Evolutionary conservation across 2,113 vertebrate genomes (phyloP).

Genomic region (Illadopsis cleaveri): DNA sequence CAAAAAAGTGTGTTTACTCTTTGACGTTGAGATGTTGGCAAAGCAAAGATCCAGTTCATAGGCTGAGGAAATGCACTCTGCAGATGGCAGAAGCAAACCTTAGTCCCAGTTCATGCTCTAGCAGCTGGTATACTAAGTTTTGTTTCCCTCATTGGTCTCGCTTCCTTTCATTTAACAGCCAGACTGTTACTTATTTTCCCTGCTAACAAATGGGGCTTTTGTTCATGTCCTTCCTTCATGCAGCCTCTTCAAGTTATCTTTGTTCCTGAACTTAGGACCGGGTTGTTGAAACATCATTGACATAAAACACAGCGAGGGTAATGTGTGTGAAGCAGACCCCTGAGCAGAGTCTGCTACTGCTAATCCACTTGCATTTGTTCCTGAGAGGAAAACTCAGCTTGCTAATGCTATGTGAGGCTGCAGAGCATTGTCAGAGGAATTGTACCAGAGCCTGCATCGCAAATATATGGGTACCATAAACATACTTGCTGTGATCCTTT

Average conservation of each 20-base stretch:
- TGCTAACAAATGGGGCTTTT: constrained; percentile 19
- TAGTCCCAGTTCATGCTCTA: background rate
- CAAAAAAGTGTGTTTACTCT: background rate
- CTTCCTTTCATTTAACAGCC: constrained; percentile 28
- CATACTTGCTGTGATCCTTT: background rate
- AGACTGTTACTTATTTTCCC: constrained; percentile 19
- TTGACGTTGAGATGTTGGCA: background rate
- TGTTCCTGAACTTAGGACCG: background rate
- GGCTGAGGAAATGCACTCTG: background rate
- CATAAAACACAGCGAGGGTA: background rate
- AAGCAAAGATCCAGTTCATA: background rate
- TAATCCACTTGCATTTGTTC: background rate
- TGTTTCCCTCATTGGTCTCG: constrained; percentile 27
- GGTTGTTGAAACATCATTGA: background rate
- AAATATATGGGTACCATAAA: background rate
- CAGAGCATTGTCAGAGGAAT: background rate
- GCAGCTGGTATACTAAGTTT: constrained; percentile 35
- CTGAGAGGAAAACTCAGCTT: background rate
- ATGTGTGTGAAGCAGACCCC: background rate
- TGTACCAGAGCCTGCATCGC: background rate
- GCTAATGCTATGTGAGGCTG: background rate
- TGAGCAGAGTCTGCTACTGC: background rate
- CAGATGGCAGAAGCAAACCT: constrained; percentile 44
- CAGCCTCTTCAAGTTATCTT: background rate
- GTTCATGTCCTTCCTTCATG: constrained; percentile 22